Percentiles rank a stretch among this genome's conserved stretches.
Evolutionary conservation across 1,140 invertebrate genomes (phyloP).

Genomic region (Dreissena polymorpha): DNA sequence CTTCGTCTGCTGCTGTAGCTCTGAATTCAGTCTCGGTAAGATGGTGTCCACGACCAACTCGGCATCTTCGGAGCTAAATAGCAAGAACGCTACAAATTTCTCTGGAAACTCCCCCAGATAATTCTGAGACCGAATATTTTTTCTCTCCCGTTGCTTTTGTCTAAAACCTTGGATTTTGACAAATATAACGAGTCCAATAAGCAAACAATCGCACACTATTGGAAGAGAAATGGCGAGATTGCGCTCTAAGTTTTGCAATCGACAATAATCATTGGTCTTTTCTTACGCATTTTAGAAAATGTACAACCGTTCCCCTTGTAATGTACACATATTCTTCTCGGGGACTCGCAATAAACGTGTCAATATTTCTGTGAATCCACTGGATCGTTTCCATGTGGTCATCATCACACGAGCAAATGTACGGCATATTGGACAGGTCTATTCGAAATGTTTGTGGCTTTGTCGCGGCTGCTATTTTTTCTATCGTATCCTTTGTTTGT

Average conservation of each 20-base stretch:
- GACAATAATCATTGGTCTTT: not conserved
- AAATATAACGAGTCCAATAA: not conserved
- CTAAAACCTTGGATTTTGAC: not conserved
- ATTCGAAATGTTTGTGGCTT: too few species aligned
- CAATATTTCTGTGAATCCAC: too few species aligned
- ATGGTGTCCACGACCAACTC: constrained; percentile 10
- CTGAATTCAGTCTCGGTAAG: not conserved
- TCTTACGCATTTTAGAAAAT: not conserved
- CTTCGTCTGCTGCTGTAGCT: constrained; percentile 11
- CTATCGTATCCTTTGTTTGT: not conserved
- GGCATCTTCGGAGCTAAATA: constrained; percentile 16
- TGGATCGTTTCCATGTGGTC: not conserved
- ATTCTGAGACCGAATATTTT: not conserved
- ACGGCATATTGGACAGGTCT: too few species aligned
- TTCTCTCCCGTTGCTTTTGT: not conserved
- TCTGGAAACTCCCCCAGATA: not conserved
- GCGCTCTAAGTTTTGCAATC: not conserved
- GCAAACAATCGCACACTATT: not conserved
- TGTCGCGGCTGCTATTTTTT: not conserved
- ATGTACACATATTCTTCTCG: too few species aligned
- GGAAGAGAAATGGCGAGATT: not conserved
- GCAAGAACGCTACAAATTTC: constrained; percentile 11
- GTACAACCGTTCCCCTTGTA: too few species aligned
- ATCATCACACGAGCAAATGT: not conserved
- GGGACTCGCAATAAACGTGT: too few species aligned